These are phyloP conservation scores for Tiaroga cobitis DNA, from an alignment of 2,797 vertebrate genomes.

Conservation along the genomic window DNA sequence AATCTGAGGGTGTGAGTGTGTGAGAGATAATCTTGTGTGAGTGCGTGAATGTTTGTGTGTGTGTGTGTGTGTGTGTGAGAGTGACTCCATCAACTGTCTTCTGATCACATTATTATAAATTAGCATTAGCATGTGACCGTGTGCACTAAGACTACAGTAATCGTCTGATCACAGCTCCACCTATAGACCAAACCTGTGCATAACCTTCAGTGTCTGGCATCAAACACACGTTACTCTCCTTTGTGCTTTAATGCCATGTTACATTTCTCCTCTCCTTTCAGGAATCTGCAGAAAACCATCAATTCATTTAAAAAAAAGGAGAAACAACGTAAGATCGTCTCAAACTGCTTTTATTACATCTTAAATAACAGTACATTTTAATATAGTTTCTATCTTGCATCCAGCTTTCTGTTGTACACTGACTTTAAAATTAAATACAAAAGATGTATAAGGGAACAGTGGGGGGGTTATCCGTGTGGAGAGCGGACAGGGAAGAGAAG, in stretches of 20 bases:
- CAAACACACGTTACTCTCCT: not conserved
- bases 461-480: constrained; percentile 85
- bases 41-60: no score
- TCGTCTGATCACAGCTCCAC: not conserved
- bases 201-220: not conserved
- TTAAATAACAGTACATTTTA: constrained; percentile 99
- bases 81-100: no score
- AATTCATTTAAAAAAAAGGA: not conserved
- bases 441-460: constrained; percentile 90
- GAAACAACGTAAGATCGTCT: constrained; percentile 80
- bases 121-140: no score
- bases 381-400: constrained; percentile 99
- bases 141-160: not conserved
- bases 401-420: constrained; percentile 99
- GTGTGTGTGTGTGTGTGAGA: no score
- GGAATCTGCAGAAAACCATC: not conserved
- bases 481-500: constrained; percentile 77
- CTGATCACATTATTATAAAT: no score
- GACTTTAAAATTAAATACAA: constrained; percentile 99
- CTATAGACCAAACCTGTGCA: not conserved
- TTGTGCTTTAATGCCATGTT: not conserved
- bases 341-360: constrained; percentile 99
- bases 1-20: no score
- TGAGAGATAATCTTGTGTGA: no score
- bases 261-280: not conserved